Conservation (phyloP, 2,888 invertebrate species). For the Dynastes hyllus region DNA sequence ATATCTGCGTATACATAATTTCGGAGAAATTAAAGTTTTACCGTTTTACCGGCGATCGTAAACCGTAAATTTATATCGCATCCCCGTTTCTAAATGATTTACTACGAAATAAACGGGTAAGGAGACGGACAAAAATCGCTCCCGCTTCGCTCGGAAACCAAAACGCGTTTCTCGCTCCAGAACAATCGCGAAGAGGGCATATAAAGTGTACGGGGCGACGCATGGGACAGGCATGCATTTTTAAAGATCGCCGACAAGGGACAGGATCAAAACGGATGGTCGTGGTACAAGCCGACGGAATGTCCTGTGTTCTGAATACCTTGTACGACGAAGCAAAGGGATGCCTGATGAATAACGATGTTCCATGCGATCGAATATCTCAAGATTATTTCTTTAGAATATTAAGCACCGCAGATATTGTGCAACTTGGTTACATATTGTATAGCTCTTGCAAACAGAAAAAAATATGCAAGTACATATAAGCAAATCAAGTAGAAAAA, state of each 20-base stretch:
- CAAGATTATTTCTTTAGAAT: too few species aligned
- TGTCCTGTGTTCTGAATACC: not conserved
- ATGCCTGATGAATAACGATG: not conserved
- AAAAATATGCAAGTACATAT: too few species aligned
- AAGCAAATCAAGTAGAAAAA: too few species aligned
- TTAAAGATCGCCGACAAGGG: constrained; percentile 42
- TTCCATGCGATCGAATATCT: too few species aligned
- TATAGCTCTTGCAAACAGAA: too few species aligned
- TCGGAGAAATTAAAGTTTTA: constrained; percentile 37
- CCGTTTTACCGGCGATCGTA: constrained; percentile 27
- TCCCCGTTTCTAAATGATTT: constrained; percentile 29
- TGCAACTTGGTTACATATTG: too few species aligned
- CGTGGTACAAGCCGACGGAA: not conserved
- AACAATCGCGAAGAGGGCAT: constrained; percentile 8
- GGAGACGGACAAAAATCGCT: not conserved
- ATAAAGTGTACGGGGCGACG: not conserved
- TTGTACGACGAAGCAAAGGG: not conserved
- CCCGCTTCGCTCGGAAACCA: not conserved
- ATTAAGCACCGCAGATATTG: too few species aligned
- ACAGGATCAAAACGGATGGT: not conserved
- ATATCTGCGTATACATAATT: constrained; percentile 30
- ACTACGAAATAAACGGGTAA: not conserved
- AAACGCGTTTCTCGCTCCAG: constrained; percentile 1
- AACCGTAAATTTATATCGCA: constrained; percentile 40
- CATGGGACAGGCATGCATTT: constrained; percentile 23